Base-by-base conservation (phyloP, 2,888 invertebrate species). In the Pterostichus madidus region DNA sequence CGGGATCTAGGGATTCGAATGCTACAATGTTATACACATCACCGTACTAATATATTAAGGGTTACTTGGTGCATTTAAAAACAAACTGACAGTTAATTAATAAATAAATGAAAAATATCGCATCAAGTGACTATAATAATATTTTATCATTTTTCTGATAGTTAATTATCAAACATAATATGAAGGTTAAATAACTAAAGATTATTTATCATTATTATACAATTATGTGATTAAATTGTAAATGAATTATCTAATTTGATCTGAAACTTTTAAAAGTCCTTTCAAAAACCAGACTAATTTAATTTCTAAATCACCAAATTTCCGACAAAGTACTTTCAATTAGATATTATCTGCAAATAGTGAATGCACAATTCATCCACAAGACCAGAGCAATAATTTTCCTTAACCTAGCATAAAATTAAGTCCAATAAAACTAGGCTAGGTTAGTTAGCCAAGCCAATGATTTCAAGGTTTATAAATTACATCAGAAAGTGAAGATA, bases 401-500 rank as follows among this genome's bases (percentile, higher is more conserved):
- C 35, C 8, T 39, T 52, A 64, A 31, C 35, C 24, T 32, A 64
- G 35, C 13, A 32, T 64, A 32, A 59, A 64, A 64, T 64, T 64
- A 64, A 35, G 31, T 64, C 64, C 39, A 15, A 64, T 35, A 32
- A 10, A 64, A 64, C 39, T 64, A 64, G 64, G 32, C 31, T 64
- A 64, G 32, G 39, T 39, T 64, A 32, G 10, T 32, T 35, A 39
- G 39, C 39, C 39, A 39, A 39, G 39, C 39, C 39, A n/a, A 11
- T 59, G 64, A 64, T 7, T 64, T 64, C 64, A 64, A 64, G 64
- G 64, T 64, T 32, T 13, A 31, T 39, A 64, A 64, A 64, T 64
- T 64, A 64, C 64, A 39, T 52, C 64, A 13, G 64, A 64, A 64
- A 64, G 64, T 64, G 35, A 35, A 64, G 35, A 64, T 64, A 64